These are phyloP conservation scores for Oscheius sp. DNA, from an alignment of 2,888 invertebrate genomes.

Conservation along the genomic window DNA sequence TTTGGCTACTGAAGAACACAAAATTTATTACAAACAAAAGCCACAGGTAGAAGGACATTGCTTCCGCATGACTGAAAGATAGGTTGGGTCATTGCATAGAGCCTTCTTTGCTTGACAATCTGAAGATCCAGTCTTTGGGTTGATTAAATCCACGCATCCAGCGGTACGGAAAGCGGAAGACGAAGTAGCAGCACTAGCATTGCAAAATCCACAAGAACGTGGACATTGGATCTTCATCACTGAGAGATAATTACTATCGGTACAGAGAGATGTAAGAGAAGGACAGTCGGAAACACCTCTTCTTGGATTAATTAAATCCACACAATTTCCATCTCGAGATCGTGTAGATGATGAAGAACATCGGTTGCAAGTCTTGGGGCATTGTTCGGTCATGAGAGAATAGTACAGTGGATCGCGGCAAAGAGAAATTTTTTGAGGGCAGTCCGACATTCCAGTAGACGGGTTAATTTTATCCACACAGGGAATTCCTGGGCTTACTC, in stretches of 20 bases:
- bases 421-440: background rate
- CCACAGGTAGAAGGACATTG: background rate
- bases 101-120: background rate
- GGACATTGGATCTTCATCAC: conserved; percentile 21
- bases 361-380: conserved; percentile 10
- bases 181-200: background rate
- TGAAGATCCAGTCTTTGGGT: background rate
- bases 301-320: background rate
- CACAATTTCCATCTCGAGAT: background rate
- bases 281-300: conserved; percentile 17
- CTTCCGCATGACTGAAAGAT: background rate
- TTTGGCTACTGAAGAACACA: too few species aligned
- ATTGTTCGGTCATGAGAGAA: conserved; percentile 4
- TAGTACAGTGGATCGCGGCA: conserved; percentile 4
- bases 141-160: background rate
- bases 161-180: background rate
- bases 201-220: background rate
- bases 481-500: background rate
- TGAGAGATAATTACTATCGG: background rate
- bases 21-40: background rate
- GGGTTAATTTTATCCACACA: conserved; percentile 13
- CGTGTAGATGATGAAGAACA: background rate
- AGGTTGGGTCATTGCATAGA: background rate
- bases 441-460: conserved; percentile 4
- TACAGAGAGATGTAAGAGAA: conserved; percentile 2